Evolutionary conservation across 2,888 invertebrate species (phyloP).

Genomic region (Pharmacophagus antenor): DNA sequence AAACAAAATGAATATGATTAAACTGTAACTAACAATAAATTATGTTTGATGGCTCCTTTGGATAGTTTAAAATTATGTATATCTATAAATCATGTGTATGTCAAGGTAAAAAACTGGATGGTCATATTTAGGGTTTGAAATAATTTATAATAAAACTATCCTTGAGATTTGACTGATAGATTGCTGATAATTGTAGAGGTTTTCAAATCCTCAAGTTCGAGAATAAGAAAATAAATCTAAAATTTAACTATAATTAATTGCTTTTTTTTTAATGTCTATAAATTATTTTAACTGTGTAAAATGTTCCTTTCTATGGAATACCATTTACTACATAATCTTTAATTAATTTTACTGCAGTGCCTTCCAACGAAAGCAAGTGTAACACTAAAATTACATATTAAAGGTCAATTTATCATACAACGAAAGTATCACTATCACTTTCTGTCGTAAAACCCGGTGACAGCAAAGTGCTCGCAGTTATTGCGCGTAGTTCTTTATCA

Average conservation of each 20-base stretch:
- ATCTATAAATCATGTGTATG: background rate
- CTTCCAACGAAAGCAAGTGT: too few species aligned
- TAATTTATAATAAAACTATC: background rate
- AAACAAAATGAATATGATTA: too few species aligned
- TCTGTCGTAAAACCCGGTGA: background rate
- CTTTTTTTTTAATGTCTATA: too few species aligned
- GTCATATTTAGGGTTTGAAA: background rate
- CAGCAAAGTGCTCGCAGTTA: background rate
- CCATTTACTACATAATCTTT: too few species aligned
- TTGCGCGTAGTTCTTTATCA: constrained; percentile 5
- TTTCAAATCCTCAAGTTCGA: too few species aligned
- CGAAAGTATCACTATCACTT: background rate
- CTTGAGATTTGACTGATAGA: background rate
- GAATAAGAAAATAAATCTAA: too few species aligned
- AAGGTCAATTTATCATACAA: background rate
- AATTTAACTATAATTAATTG: too few species aligned
- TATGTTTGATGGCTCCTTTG: background rate
- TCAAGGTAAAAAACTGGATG: background rate
- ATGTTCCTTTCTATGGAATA: too few species aligned
- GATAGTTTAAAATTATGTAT: background rate
- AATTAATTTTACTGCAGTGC: too few species aligned
- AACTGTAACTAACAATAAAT: background rate
- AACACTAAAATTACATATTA: too few species aligned
- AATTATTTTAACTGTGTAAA: too few species aligned
- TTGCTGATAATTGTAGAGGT: background rate